phyloP scores from a whole-genome alignment of 1,140 invertebrate genomes.

The Apis cerana region DNA sequence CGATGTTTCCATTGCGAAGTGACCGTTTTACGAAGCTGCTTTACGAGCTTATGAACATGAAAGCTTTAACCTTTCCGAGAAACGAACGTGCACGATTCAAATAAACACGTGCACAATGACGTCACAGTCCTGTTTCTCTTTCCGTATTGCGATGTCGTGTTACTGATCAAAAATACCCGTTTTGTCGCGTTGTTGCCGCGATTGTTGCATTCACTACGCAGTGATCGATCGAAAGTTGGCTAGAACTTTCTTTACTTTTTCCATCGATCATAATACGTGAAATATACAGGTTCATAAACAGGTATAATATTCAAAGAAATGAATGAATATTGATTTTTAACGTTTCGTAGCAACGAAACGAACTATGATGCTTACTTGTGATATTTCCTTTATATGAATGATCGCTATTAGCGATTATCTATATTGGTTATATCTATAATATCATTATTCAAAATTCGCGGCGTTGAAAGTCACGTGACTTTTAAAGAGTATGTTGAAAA shows the following conservation, averaged over 20 bases:
- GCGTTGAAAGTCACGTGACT: not conserved
- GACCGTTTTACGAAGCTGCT: conserved; percentile 21
- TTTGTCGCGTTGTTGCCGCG: conserved; percentile 39
- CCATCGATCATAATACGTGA: too few relatives aligned
- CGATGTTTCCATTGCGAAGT: not conserved
- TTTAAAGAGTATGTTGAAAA: not conserved
- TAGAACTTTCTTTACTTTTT: too few relatives aligned
- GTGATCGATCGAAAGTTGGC: conserved; percentile 1
- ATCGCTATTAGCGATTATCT: not conserved
- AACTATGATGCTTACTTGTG: not conserved
- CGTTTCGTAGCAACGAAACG: not conserved
- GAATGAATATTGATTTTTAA: conserved; percentile 9
- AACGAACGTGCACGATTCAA: conserved; percentile 63
- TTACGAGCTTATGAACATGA: conserved; percentile 47
- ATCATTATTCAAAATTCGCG: not conserved
- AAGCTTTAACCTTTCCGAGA: conserved; percentile 63
- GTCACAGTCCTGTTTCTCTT: conserved; percentile 46
- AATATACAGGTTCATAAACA: not conserved
- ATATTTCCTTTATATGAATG: not conserved
- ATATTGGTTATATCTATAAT: not conserved
- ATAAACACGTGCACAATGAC: conserved; percentile 74
- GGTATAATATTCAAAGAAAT: not conserved
- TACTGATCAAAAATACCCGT: conserved; percentile 64
- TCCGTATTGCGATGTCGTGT: not conserved
- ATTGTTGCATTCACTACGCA: conserved; percentile 55